Evolutionary conservation across 2,888 invertebrate species (phyloP), one percentile per base, ranked within the genome.

Genomic region (Priocnemis perturbator): DNA sequence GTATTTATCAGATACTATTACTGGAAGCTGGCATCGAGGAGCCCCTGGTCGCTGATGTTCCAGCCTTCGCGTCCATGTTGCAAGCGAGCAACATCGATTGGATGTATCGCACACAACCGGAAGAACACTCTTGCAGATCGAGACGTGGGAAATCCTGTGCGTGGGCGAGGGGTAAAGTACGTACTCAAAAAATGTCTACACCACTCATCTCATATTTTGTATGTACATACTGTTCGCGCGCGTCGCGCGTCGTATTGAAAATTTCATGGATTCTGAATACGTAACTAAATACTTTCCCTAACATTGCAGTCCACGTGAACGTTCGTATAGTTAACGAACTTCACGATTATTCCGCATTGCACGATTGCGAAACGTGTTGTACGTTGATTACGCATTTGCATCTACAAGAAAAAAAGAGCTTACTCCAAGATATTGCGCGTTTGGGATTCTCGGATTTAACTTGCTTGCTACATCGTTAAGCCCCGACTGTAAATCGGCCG

Each of bases 1-100:
- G 11, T 9, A 11, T 37, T 9, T 17, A 17, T 50, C 14, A 74
- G 93, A 89, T 94, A 11, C 88, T 94, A 0, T 89, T 94, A 0
- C 84, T 94, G 60, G 94, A 94, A 90, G 93, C 93, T 0, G 94
- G 93, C 0, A 90, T 90, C 3, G 93, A 94, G 83, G 93, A 94
- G 84, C 93, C 93, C 0, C 91, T 92, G 47, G 91, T 93, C 0
- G 92, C 93, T 0, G 93, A 92, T 52, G 92, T 94, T 0, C 94
- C 94, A 5, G 90, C 92, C 0, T 91, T 94, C 15, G 92, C 94
- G 0, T 91, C 93, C 9, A 89, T 88, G 76, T 61, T 86, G 19
- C 72, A 76, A 23, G 81, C 70, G 0, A 86, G 85, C 52, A 85
- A 90, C 81, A 92, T 94, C 37, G 94, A 95, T 84, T 95, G 95